Percentiles rank a stretch among this genome's conserved stretches.
These are phyloP conservation scores for Hyla sarda DNA, from an alignment of 2,113 vertebrate species.

Conservation along the genomic window DNA sequence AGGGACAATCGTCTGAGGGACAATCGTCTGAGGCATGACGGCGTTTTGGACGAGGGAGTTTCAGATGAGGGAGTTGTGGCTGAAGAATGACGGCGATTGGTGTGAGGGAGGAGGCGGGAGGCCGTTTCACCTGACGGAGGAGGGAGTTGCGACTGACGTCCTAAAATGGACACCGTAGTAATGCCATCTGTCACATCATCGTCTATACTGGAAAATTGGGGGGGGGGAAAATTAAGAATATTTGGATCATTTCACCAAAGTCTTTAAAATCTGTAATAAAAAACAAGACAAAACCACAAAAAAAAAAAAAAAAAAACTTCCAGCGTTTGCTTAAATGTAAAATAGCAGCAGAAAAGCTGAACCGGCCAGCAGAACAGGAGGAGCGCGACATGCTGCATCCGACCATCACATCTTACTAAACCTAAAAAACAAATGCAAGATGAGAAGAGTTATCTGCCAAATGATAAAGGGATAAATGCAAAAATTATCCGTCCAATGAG, in stretches of 20 bases:
- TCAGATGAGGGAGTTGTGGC: too few relatives aligned
- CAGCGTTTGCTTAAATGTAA: constrained; percentile 19
- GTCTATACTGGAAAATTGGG: not conserved
- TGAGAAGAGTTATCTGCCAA: not conserved
- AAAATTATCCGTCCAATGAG: not conserved
- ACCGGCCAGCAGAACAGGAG: constrained; percentile 27
- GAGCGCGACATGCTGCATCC: not conserved
- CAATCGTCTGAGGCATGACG: too few relatives aligned
- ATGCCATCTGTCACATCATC: not conserved
- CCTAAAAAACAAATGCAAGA: constrained; percentile 37
- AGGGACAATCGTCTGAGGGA: too few relatives aligned
- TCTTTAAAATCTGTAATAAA: not conserved
- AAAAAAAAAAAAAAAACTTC: not conserved
- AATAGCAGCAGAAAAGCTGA: constrained; percentile 26
- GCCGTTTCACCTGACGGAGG: too few relatives aligned
- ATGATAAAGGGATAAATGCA: not conserved
- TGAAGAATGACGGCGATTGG: too few relatives aligned
- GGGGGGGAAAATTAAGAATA: not conserved
- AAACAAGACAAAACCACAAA: not conserved
- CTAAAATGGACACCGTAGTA: too few relatives aligned
- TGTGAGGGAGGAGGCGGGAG: too few relatives aligned
- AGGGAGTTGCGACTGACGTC: too few relatives aligned
- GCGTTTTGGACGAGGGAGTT: too few relatives aligned
- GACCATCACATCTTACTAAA: constrained; percentile 58
- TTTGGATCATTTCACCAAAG: not conserved